phyloP scores from a whole-genome alignment of 2,113 vertebrate species.

The Furnarius figulus region DNA sequence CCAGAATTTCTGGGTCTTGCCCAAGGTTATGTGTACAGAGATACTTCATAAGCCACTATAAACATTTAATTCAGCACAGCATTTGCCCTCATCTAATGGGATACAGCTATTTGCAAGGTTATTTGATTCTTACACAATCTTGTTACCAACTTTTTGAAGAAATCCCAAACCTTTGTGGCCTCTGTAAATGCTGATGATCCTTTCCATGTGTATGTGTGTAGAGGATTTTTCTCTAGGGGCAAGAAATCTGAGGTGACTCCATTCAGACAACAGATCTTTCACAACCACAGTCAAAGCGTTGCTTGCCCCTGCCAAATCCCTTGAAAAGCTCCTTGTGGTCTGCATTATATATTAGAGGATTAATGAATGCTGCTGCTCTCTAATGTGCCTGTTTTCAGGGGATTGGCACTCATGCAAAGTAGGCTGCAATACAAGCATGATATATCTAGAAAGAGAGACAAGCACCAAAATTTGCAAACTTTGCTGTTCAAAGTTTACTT shows the following conservation, averaged over 20 bases:
- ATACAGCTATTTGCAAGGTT: conserved; percentile 22
- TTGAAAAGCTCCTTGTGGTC: conserved; percentile 11
- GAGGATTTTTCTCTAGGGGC: not conserved
- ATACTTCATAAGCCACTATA: conserved; percentile 33
- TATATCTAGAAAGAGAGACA: not conserved
- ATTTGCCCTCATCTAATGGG: not conserved
- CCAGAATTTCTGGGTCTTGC: conserved; percentile 38
- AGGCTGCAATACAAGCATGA: not conserved
- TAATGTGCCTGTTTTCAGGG: not conserved
- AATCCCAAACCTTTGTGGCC: conserved; percentile 20
- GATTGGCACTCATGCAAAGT: not conserved
- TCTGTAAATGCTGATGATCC: not conserved
- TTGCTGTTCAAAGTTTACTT: not conserved
- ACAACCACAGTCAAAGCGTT: not conserved
- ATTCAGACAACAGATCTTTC: conserved; percentile 24
- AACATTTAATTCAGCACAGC: conserved; percentile 35
- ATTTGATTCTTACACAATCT: conserved; percentile 31
- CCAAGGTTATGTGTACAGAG: conserved; percentile 48
- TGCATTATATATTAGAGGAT: not conserved
- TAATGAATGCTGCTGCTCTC: not conserved
- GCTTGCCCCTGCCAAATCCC: not conserved
- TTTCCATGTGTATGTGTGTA: not conserved
- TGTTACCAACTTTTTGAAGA: conserved; percentile 25
- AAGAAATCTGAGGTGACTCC: not conserved
- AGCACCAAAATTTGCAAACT: not conserved